phyloP scores from a whole-genome alignment of 2,888 invertebrate genomes.

The Drosophila recens region DNA sequence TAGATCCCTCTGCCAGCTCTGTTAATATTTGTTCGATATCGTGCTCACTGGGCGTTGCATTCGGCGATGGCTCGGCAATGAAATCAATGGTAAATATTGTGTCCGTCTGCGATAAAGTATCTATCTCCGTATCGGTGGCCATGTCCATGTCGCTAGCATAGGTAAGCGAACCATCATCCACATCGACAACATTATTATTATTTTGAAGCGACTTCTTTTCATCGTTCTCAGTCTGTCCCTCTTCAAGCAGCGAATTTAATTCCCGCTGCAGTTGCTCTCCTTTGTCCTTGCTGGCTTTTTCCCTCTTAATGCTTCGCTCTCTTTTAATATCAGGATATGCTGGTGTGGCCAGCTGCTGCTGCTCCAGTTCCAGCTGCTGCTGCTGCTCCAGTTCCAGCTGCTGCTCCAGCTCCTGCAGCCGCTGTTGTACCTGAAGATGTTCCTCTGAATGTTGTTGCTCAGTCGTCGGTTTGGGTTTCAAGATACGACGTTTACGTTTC shows the following conservation, averaged over 20 bases:
- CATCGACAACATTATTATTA: constrained; percentile 41
- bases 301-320: constrained; percentile 55
- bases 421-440: constrained; percentile 13
- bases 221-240: constrained; percentile 21
- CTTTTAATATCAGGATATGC: constrained; percentile 47
- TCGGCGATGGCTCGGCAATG: constrained; percentile 26
- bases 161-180: constrained; percentile 57
- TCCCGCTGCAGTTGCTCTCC: constrained; percentile 59
- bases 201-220: constrained; percentile 29
- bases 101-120: constrained; percentile 16
- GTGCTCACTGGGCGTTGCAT: constrained; percentile 53
- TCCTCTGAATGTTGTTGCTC: constrained; percentile 2
- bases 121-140: constrained; percentile 6
- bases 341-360: not conserved
- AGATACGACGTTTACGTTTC: constrained; percentile 33
- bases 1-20: constrained; percentile 82
- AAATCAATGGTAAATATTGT: constrained; percentile 45
- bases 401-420: constrained; percentile 21
- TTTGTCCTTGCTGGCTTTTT: constrained; percentile 36
- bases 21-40: constrained; percentile 82
- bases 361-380: constrained; percentile 12
- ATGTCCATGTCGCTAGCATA: constrained; percentile 47
- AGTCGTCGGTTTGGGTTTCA: constrained; percentile 1
- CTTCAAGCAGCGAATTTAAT: constrained; percentile 57
- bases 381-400: constrained; percentile 21